Base-by-base conservation (phyloP, 1,140 invertebrate species). In the Neuroterus valhalla region DNA sequence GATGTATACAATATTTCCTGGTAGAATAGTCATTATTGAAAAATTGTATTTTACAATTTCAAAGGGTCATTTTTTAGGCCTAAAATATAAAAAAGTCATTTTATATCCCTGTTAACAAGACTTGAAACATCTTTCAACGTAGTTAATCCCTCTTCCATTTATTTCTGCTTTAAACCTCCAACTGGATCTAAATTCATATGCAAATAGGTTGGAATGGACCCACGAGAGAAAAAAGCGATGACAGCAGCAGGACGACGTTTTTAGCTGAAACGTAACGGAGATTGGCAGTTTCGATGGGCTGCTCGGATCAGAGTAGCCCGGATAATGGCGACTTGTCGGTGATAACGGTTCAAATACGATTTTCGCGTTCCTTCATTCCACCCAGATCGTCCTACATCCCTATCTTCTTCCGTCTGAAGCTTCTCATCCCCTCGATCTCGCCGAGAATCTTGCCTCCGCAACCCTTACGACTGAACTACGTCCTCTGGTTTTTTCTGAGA, bases 171-270 rank as follows among this genome's bases (percentile, higher is more conserved):
- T 70, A 26, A 23, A 68, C 72, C 75, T 31, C 68, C 74, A 67
- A 71, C 66, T 70, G 74, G 71, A 81, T 81, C 78, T 74, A 70
- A 67, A 84, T 84, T 85, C 84, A 84, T 83, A 85, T 83, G 83
- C 79, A 85, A 85, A 84, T 82, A 45, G 50, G 3, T 15, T 21
- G 50, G 50, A 6, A 48, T 42, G 26, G 71, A 46, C 43, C 43
- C 31, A 67, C 45, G 71, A 52, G 48, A 66, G 68, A 72, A 76
- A 73, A 68, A 55, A 52, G 70, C 78, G 78, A 83, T 72, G 77
- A 75, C 80, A 71, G 72, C 23, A 66, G 74, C 71, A 62, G 52
- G 66, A 75, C 75, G 69, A 73, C 75, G 70, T 80, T 84, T 84
- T 79, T 79, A 83, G 68, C 72, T 26, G 55, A 45, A 21, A 71